Evolutionary conservation across 1,140 invertebrate genomes (phyloP).

Genomic region (Drosophila simulans): DNA sequence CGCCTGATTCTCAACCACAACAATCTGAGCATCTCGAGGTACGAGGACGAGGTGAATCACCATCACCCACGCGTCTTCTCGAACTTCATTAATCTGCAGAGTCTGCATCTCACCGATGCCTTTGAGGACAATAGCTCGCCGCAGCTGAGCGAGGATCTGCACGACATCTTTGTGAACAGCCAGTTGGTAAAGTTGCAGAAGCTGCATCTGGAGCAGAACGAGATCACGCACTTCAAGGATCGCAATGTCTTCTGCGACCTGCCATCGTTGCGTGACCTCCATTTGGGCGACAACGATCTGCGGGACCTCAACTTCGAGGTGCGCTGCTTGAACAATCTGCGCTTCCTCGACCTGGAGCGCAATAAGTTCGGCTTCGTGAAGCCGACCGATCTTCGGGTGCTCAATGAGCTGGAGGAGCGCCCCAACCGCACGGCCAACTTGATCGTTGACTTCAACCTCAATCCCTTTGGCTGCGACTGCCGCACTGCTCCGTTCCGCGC

Average conservation of each 20-base stretch:
- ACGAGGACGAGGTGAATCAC: slow-evolving; percentile 86
- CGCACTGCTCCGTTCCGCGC: slow-evolving; percentile 87
- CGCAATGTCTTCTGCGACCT: slow-evolving; percentile 89
- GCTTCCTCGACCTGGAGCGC: slow-evolving; percentile 89
- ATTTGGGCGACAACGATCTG: slow-evolving; percentile 89
- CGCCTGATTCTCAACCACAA: slow-evolving; percentile 92
- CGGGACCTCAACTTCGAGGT: slow-evolving; percentile 89
- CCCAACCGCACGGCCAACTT: slow-evolving; percentile 86
- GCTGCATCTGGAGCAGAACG: slow-evolving; percentile 92
- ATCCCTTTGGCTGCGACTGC: slow-evolving; percentile 90
- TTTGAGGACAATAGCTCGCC: slow-evolving; percentile 89
- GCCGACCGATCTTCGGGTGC: slow-evolving; percentile 86
- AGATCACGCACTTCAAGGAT: slow-evolving; percentile 89
- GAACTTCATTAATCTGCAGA: slow-evolving; percentile 90
- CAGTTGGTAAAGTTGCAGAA: slow-evolving; percentile 89
- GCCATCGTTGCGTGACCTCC: slow-evolving; percentile 88
- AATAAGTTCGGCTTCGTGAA: slow-evolving; percentile 88
- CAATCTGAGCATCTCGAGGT: slow-evolving; percentile 87
- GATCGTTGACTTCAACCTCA: slow-evolving; percentile 88
- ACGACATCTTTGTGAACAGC: slow-evolving; percentile 90
- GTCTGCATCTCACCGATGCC: slow-evolving; percentile 91
- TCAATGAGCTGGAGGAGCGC: slow-evolving; percentile 86
- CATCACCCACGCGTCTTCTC: slow-evolving; percentile 91
- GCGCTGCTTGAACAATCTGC: slow-evolving; percentile 88
- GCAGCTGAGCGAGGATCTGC: slow-evolving; percentile 88